Conservation (phyloP, 2,113 vertebrate species). For the Strigops habroptila region DNA sequence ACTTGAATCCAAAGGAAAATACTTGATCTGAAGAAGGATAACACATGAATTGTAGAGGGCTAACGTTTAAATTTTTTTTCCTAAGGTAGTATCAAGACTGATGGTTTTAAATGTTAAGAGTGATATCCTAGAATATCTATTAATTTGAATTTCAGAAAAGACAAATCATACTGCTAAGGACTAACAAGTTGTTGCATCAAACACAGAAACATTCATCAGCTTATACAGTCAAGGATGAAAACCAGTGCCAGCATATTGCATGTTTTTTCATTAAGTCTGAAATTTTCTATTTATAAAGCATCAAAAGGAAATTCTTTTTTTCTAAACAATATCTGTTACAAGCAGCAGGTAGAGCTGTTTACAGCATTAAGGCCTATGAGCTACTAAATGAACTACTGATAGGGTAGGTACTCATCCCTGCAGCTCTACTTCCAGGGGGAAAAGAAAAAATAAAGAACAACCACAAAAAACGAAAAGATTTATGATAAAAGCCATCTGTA, state of each 20-base stretch:
- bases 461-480: not conserved
- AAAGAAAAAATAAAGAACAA: not conserved
- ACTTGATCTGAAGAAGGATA: not conserved
- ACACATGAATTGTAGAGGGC: fast-evolving
- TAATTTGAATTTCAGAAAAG: not conserved
- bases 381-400: not conserved
- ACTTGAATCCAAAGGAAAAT: not conserved
- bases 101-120: not conserved
- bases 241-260: not conserved
- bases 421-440: not conserved
- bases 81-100: not conserved
- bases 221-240: not conserved
- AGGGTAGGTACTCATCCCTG: not conserved
- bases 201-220: not conserved
- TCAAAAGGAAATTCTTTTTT: not conserved
- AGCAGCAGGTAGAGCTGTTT: not conserved
- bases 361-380: not conserved
- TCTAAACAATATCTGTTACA: not conserved
- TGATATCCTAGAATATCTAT: not conserved
- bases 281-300: not conserved
- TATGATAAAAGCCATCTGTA: not conserved
- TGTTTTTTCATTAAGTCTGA: not conserved
- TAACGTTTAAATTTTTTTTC: not conserved
- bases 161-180: not conserved
- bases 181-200: not conserved